Evolutionary conservation across 2,888 invertebrate species (phyloP).

Genomic region (Thelaira solivaga): DNA sequence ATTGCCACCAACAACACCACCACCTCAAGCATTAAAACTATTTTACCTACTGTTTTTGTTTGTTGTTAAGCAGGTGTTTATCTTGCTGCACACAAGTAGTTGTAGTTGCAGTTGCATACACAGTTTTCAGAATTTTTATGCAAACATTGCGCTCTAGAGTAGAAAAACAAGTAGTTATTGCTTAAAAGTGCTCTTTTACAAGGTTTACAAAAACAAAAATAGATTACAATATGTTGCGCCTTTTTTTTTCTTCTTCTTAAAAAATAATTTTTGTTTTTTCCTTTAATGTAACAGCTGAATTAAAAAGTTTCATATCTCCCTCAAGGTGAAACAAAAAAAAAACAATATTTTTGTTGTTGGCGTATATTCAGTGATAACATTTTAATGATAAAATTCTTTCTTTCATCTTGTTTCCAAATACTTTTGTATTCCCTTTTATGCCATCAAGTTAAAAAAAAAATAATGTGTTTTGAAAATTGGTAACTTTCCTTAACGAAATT

Average conservation of each 20-base stretch:
- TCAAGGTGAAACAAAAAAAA: not conserved
- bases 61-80: slow-evolving; percentile 56
- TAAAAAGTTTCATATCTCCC: not conserved
- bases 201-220: not conserved
- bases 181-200: slow-evolving; percentile 7
- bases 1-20: slow-evolving; percentile 25
- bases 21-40: slow-evolving; percentile 11
- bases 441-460: too few species aligned
- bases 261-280: not conserved
- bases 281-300: slow-evolving; percentile 56
- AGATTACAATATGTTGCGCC: slow-evolving; percentile 50
- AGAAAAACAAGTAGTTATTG: slow-evolving; percentile 1
- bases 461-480: too few species aligned
- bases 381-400: slow-evolving; percentile 50
- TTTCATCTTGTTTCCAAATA: slow-evolving; percentile 46
- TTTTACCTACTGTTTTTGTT: slow-evolving; percentile 47
- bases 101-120: slow-evolving; percentile 29
- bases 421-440: too few species aligned
- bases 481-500: too few species aligned
- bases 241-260: slow-evolving; percentile 4
- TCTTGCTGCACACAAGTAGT: slow-evolving; percentile 31
- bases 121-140: slow-evolving; percentile 43
- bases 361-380: slow-evolving; percentile 39
- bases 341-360: slow-evolving; percentile 6
- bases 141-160: slow-evolving; percentile 40